Conservation (phyloP, 2,113 vertebrate species). For the Butorides virescens region DNA sequence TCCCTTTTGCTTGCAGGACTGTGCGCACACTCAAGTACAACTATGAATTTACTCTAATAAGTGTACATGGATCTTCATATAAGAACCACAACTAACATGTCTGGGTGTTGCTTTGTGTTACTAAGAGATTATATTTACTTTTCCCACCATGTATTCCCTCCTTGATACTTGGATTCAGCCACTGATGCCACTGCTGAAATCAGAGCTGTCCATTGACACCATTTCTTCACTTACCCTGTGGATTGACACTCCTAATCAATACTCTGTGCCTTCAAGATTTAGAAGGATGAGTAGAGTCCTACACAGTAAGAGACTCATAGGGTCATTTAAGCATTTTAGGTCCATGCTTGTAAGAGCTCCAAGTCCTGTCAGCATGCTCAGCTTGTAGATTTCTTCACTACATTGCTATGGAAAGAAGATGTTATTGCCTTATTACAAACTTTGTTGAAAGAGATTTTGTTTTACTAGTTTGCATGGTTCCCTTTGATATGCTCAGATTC, state of each 20-base stretch:
- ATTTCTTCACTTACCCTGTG: background rate
- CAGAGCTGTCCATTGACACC: background rate
- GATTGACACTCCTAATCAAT: background rate
- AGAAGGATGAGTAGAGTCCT: background rate
- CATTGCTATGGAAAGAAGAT: background rate
- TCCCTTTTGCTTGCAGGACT: background rate
- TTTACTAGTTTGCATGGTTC: background rate
- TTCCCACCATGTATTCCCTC: background rate
- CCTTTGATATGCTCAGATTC: background rate
- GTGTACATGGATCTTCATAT: background rate
- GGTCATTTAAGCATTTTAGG: background rate
- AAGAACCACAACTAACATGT: background rate
- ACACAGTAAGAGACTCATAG: background rate
- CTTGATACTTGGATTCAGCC: background rate
- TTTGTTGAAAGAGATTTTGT: background rate
- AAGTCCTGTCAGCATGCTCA: background rate
- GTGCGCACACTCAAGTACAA: background rate
- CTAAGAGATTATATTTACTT: background rate
- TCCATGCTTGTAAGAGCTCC: background rate
- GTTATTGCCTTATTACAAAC: background rate
- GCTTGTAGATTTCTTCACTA: background rate
- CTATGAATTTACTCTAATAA: background rate
- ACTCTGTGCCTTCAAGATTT: background rate
- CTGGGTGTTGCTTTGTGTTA: background rate
- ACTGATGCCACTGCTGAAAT: background rate